phyloP scores from a whole-genome alignment of 2,113 vertebrate species.

The Uropsilus gracilis region DNA sequence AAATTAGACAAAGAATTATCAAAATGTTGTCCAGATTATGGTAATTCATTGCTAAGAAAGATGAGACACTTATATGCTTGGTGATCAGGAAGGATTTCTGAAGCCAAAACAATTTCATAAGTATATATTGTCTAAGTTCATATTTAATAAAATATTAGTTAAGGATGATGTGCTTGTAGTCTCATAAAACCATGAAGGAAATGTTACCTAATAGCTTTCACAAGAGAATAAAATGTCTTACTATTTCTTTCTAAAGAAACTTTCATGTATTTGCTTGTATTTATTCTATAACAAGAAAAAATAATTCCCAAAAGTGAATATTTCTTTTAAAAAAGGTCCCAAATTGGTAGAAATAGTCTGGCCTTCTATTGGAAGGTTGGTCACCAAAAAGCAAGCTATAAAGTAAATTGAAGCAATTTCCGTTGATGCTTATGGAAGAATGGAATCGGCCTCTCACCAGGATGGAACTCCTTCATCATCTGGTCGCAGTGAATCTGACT shows the following conservation, averaged over 20 bases:
- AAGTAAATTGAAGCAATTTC: neutral
- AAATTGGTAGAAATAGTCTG: neutral
- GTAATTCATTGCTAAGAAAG: neutral
- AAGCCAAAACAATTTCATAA: neutral
- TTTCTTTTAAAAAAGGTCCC: neutral
- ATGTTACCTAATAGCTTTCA: neutral
- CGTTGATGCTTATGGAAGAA: neutral
- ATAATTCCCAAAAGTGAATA: neutral
- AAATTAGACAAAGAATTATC: neutral
- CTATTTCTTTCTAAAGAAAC: neutral
- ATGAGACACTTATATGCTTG: neutral
- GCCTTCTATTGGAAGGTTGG: neutral
- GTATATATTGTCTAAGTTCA: neutral
- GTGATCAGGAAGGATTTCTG: neutral
- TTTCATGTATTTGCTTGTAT: constrained; percentile 22
- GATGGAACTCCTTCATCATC: neutral
- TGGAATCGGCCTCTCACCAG: neutral
- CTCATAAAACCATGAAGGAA: neutral
- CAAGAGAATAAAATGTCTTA: neutral
- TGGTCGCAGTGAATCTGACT: neutral
- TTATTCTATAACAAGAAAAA: constrained; percentile 1
- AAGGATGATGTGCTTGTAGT: neutral
- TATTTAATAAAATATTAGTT: constrained; percentile 42
- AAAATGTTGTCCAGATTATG: neutral
- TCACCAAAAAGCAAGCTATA: neutral